Percentiles rank a stretch among this genome's conserved stretches.
These are phyloP conservation scores for Pterois miles DNA, from an alignment of 2,797 vertebrate species.

Conservation along the genomic window DNA sequence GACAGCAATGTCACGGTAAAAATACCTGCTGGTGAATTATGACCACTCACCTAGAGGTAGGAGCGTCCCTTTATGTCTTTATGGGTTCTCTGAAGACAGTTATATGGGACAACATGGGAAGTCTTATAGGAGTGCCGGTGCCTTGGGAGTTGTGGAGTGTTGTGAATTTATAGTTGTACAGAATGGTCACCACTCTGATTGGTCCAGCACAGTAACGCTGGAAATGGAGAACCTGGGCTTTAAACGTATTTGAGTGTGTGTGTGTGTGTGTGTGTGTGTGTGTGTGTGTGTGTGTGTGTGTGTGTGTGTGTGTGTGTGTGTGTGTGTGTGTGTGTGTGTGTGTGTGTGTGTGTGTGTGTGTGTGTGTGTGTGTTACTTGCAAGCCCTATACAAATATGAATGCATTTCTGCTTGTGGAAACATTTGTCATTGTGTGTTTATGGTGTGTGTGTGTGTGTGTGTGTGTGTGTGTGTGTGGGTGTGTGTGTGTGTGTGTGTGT, in stretches of 20 bases:
- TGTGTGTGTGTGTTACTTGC: constrained; percentile 25
- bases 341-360: constrained; percentile 19
- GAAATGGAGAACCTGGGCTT: constrained; percentile 32
- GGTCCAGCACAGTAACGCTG: constrained; percentile 33
- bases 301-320: constrained; percentile 27
- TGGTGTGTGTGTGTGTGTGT: constrained; percentile 19
- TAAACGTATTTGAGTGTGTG: constrained; percentile 5
- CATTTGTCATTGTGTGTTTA: constrained; percentile 22
- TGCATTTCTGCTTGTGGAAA: too few relatives aligned
- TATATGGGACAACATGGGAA: constrained; percentile 76
- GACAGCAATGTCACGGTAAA: constrained; percentile 74
- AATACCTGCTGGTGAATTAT: constrained; percentile 76
- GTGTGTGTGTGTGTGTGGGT: constrained; percentile 27
- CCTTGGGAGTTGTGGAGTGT: constrained; percentile 58
- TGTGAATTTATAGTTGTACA: constrained; percentile 67
- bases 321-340: constrained; percentile 27
- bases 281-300: constrained; percentile 5
- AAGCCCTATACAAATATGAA: too few relatives aligned
- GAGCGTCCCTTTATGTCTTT: constrained; percentile 78
- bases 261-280: constrained; percentile 9
- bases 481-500: constrained; percentile 10
- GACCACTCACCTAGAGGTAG: constrained; percentile 72
- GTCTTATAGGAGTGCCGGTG: constrained; percentile 69
- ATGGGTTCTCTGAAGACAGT: constrained; percentile 75
- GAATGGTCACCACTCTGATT: constrained; percentile 59